A percentile compares a stretch with the other conserved stretches of the same genome.
Evolutionary conservation across 2,797 vertebrate genomes (phyloP).

Genomic region (Enteromius paludinosus): DNA sequence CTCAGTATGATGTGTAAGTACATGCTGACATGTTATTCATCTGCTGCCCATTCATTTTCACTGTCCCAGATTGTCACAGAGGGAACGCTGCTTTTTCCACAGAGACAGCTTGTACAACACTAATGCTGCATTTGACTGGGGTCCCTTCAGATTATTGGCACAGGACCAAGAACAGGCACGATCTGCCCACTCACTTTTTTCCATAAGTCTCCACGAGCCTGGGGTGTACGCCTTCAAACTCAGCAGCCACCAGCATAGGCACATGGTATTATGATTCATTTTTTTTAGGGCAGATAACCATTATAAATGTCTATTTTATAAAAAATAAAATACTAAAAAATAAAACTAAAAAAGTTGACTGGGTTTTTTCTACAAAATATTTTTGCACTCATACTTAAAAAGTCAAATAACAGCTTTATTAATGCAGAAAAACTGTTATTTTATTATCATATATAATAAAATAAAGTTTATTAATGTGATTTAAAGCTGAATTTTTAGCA

Average conservation of each 20-base stretch:
- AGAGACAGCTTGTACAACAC: slow-evolving; percentile 92
- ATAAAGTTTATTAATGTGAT: background rate
- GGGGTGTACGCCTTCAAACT: slow-evolving; percentile 85
- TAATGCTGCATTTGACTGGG: slow-evolving; percentile 87
- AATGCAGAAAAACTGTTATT: too few species aligned
- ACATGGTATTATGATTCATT: slow-evolving; percentile 75
- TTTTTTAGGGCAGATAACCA: background rate
- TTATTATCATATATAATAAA: background rate
- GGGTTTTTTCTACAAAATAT: background rate
- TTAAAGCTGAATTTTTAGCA: background rate
- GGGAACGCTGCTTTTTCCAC: slow-evolving; percentile 16
- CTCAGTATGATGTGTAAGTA: slow-evolving; percentile 86
- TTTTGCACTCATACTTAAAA: background rate
- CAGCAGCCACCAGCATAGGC: slow-evolving; percentile 83
- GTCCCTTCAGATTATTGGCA: slow-evolving; percentile 78
- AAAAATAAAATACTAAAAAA: background rate
- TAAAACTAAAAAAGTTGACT: background rate
- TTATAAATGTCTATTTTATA: background rate
- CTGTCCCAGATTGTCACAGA: background rate
- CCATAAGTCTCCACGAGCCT: slow-evolving; percentile 79
- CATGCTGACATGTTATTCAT: background rate
- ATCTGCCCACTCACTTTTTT: slow-evolving; percentile 75
- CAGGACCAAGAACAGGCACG: slow-evolving; percentile 74
- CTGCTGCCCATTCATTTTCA: background rate
- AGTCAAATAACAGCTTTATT: background rate